phyloP scores from a whole-genome alignment of 2,113 vertebrate species.

The Microtus montanus region DNA sequence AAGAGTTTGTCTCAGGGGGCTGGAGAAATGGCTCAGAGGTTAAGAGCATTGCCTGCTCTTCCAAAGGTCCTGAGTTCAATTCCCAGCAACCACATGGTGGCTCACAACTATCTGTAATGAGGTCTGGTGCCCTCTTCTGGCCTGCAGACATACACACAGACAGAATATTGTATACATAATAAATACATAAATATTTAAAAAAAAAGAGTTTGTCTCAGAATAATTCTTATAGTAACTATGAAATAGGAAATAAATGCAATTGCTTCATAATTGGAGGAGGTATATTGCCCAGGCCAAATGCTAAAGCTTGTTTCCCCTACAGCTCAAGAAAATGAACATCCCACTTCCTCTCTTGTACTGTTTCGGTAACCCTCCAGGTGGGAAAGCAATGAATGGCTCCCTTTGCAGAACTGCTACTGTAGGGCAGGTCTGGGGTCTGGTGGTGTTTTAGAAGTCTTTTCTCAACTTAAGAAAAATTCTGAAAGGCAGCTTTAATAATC shows the following conservation, averaged over 20 bases:
- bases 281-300: constrained; percentile 35
- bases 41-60: no score
- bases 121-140: no score
- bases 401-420: constrained; percentile 11
- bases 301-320: not conserved
- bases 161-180: no score
- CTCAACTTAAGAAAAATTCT: constrained; percentile 47
- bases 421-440: not conserved
- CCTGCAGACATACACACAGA: no score
- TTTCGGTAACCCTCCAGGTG: not conserved
- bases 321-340: not conserved
- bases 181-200: no score
- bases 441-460: constrained; percentile 25
- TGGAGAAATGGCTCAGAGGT: no score
- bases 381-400: not conserved
- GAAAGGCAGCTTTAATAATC: not conserved
- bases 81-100: no score
- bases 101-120: no score
- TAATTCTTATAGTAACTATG: constrained; percentile 38
- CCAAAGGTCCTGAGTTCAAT: no score
- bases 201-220: not conserved
- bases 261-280: not conserved
- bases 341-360: not conserved
- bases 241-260: constrained; percentile 17
- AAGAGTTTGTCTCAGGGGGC: not conserved